These are phyloP conservation scores for Morone chrysops DNA, from an alignment of 2,113 vertebrate genomes.

Conservation along the genomic window DNA sequence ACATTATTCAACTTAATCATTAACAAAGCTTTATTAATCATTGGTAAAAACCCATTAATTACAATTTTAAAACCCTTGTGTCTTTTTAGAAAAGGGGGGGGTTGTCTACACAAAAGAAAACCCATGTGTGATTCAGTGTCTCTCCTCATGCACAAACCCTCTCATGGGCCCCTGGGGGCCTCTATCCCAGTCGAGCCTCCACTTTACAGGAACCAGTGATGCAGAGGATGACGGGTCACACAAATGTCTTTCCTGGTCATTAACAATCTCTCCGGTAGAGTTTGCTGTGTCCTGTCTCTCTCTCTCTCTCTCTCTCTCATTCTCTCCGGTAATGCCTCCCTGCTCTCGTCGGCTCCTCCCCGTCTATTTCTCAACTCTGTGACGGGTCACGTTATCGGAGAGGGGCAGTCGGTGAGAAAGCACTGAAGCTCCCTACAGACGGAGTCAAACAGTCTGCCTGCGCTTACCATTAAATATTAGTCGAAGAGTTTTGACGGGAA, in stretches of 20 bases:
- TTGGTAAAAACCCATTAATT: not conserved
- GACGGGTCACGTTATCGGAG: conserved; percentile 80
- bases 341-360: conserved; percentile 68
- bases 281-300: conserved; percentile 64
- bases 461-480: conserved; percentile 51
- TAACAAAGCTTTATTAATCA: not conserved
- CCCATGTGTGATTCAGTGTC: not conserved
- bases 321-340: not conserved
- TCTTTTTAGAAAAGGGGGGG: too few relatives aligned
- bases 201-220: not conserved
- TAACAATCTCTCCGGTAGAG: conserved; percentile 62
- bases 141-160: not conserved
- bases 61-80: too few relatives aligned
- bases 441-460: conserved; percentile 63
- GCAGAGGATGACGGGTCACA: conserved; percentile 17
- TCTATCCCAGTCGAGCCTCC: not conserved
- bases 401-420: conserved; percentile 69
- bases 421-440: conserved; percentile 73
- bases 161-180: conserved; percentile 33
- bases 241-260: conserved; percentile 34
- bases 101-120: not conserved
- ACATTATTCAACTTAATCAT: not conserved
- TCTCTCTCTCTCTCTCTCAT: conserved; percentile 12
- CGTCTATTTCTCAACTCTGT: conserved; percentile 67
- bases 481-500: conserved; percentile 57